These are phyloP conservation scores for Holocentrus rufus DNA, from an alignment of 2,797 vertebrate genomes.

Conservation along the genomic window DNA sequence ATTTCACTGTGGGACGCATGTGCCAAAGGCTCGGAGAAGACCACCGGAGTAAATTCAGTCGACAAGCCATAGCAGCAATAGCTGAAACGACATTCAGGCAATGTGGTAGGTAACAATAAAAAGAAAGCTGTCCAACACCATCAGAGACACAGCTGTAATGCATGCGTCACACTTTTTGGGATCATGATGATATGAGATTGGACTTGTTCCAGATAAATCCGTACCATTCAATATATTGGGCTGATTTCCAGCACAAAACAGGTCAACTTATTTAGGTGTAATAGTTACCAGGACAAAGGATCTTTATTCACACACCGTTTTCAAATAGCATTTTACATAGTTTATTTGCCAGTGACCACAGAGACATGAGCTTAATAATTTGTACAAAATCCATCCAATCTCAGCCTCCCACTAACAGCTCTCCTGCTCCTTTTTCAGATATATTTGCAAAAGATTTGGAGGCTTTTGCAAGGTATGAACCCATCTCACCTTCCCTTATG, in stretches of 20 bases:
- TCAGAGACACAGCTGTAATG: no score
- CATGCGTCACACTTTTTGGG: no score
- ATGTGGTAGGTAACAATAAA: slow-evolving; percentile 81
- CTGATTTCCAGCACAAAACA: no score
- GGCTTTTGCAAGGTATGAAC: slow-evolving; percentile 90
- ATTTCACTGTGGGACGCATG: slow-evolving; percentile 86
- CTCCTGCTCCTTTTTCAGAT: slow-evolving; percentile 80
- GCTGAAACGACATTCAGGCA: slow-evolving; percentile 91
- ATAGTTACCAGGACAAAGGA: no score
- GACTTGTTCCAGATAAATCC: no score
- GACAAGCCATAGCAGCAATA: slow-evolving; percentile 86
- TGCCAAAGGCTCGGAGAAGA: slow-evolving; percentile 82
- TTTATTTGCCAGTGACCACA: no score
- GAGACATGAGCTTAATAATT: neutral
- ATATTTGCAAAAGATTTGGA: slow-evolving; percentile 93
- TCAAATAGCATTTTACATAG: neutral
- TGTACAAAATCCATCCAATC: neutral
- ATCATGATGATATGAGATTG: no score
- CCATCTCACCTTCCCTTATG: neutral
- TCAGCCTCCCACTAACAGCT: neutral
- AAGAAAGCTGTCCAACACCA: no score
- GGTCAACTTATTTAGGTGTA: no score
- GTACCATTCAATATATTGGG: no score
- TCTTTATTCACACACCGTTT: no score
- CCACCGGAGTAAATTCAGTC: slow-evolving; percentile 81